A percentile compares a stretch with the other conserved stretches of the same genome.
Conservation (phyloP, 2,797 vertebrate genomes). For the Catharus ustulatus region DNA sequence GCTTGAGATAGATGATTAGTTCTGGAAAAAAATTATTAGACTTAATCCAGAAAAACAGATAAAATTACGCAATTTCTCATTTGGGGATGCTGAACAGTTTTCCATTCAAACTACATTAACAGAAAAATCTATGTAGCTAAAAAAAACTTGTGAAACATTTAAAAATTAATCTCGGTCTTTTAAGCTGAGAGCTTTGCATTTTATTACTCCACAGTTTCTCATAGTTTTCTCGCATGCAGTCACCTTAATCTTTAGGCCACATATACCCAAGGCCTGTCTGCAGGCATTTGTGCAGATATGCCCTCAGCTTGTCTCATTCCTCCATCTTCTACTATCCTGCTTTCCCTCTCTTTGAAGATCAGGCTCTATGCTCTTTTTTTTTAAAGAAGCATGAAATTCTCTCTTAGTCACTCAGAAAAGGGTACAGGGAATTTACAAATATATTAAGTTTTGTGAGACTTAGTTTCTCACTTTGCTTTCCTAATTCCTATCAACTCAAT, state of each 20-base stretch:
- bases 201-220: background rate
- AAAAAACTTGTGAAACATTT: background rate
- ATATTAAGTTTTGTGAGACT: background rate
- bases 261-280: background rate
- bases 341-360: constrained; percentile 13
- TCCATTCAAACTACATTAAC: background rate
- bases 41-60: background rate
- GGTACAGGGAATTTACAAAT: background rate
- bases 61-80: background rate
- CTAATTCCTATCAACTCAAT: background rate
- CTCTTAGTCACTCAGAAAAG: background rate
- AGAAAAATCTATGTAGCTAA: background rate
- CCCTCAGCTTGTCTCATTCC: background rate
- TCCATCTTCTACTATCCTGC: background rate
- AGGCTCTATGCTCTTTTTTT: background rate
- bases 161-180: background rate
- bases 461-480: background rate
- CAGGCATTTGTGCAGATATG: background rate
- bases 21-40: background rate
- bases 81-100: background rate
- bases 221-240: background rate
- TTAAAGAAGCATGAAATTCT: background rate
- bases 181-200: background rate
- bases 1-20: background rate
- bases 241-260: background rate